Conservation (phyloP, 1,140 invertebrate species). For the Aphidius ervi region DNA sequence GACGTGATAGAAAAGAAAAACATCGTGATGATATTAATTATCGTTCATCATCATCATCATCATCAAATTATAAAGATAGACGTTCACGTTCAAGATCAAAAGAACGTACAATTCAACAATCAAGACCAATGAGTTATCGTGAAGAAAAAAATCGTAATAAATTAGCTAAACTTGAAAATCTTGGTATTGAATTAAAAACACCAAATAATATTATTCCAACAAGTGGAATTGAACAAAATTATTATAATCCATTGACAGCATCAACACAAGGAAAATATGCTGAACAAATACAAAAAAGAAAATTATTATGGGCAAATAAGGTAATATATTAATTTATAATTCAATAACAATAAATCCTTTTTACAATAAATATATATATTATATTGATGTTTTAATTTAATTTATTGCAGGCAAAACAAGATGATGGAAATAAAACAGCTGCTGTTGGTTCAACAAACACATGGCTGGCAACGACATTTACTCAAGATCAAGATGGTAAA, state of each 20-base stretch:
- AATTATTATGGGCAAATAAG: conserved; percentile 83
- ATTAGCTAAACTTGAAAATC: conserved; percentile 51
- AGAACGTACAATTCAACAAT: conserved; percentile 33
- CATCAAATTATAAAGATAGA: conserved; percentile 37
- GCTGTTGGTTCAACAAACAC: conserved; percentile 57
- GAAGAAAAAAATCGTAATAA: conserved; percentile 51
- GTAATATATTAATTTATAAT: conserved; percentile 26
- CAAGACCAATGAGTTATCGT: conserved; percentile 41
- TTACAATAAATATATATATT: conserved; percentile 6
- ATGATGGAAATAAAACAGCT: conserved; percentile 37
- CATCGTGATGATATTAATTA: conserved; percentile 32
- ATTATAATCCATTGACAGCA: conserved; percentile 77
- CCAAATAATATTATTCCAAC: conserved; percentile 31
- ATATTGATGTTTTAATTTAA: conserved; percentile 8
- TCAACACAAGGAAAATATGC: conserved; percentile 80
- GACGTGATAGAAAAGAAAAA: conserved; percentile 36
- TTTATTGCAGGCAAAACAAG: conserved; percentile 34
- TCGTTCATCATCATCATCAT: not conserved
- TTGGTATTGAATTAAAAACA: conserved; percentile 50
- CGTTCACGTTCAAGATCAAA: conserved; percentile 41
- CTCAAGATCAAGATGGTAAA: conserved; percentile 84
- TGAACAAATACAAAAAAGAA: conserved; percentile 85
- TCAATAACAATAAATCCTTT: not conserved
- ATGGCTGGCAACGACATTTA: conserved; percentile 81
- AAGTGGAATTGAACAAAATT: conserved; percentile 57